These are phyloP conservation scores for Rhagoletis pomonella DNA, from an alignment of 1,140 invertebrate species.

Conservation along the genomic window DNA sequence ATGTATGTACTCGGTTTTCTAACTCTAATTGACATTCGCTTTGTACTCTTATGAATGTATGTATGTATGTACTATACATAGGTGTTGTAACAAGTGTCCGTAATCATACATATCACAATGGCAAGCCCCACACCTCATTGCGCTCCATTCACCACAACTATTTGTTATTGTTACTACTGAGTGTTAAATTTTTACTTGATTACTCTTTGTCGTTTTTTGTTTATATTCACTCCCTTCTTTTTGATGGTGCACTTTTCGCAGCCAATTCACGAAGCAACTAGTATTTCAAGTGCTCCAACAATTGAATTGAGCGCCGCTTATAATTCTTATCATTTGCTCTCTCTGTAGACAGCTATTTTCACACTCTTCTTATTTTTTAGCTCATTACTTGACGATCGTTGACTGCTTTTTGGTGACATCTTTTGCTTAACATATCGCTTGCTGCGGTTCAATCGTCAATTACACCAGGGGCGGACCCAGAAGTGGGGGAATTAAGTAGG, in stretches of 20 bases:
- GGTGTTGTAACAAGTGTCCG: constrained; percentile 33
- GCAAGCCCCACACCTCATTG: background rate
- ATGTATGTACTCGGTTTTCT: background rate
- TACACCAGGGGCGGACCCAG: too few species aligned
- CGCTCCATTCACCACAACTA: background rate
- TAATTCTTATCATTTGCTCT: constrained; percentile 4
- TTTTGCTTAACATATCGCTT: background rate
- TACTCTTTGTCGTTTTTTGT: background rate
- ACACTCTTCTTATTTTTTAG: background rate
- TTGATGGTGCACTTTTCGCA: background rate
- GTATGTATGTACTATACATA: background rate
- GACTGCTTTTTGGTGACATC: constrained; percentile 7
- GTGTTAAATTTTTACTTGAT: background rate
- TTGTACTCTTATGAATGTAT: too few species aligned
- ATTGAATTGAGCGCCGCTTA: background rate
- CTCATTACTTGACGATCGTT: background rate
- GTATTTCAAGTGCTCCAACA: background rate
- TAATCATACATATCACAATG: constrained; percentile 5
- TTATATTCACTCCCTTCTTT: background rate
- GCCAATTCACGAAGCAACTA: background rate
- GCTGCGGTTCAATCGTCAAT: too few species aligned
- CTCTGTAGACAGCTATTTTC: background rate
- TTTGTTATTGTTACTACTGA: background rate
- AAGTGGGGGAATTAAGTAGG: too few species aligned
- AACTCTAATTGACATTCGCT: constrained; percentile 34